Evolutionary conservation across 2,113 vertebrate species (phyloP).

Genomic region (Oreochromis tanganicae): DNA sequence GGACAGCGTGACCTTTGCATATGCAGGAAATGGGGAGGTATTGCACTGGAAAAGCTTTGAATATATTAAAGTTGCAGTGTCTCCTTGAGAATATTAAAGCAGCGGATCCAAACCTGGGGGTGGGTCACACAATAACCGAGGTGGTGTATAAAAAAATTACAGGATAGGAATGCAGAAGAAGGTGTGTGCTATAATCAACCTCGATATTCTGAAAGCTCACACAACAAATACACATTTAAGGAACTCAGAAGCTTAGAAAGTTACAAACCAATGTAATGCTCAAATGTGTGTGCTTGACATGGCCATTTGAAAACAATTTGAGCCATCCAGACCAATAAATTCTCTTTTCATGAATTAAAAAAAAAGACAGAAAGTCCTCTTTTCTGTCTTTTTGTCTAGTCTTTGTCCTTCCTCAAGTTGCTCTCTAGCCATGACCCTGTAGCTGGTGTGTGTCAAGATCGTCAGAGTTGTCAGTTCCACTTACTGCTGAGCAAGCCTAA

Average conservation of each 20-base stretch:
- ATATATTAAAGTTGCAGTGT: background rate
- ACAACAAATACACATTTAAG: background rate
- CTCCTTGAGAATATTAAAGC: background rate
- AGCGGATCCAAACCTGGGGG: background rate
- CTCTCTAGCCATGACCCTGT: constrained; percentile 48
- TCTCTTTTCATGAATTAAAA: background rate
- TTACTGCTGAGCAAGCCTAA: constrained; percentile 66
- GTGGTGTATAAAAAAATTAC: background rate
- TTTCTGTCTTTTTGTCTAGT: background rate
- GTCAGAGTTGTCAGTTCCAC: constrained; percentile 52
- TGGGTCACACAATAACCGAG: background rate
- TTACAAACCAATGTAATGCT: background rate
- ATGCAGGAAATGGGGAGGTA: background rate
- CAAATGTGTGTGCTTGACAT: background rate
- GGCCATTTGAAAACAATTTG: background rate
- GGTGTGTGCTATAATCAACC: background rate
- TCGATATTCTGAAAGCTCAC: background rate
- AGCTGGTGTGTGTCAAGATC: constrained; percentile 39
- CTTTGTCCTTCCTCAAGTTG: background rate
- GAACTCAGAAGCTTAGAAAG: background rate
- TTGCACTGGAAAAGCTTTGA: background rate
- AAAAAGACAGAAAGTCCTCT: background rate
- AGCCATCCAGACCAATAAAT: background rate
- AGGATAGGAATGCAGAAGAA: background rate
- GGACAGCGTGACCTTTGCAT: constrained; percentile 17